Percentiles rank a stretch among this genome's conserved stretches.
These are phyloP conservation scores for Hyposmocoma kahamanoa DNA, from an alignment of 1,140 invertebrate genomes.

Conservation along the genomic window DNA sequence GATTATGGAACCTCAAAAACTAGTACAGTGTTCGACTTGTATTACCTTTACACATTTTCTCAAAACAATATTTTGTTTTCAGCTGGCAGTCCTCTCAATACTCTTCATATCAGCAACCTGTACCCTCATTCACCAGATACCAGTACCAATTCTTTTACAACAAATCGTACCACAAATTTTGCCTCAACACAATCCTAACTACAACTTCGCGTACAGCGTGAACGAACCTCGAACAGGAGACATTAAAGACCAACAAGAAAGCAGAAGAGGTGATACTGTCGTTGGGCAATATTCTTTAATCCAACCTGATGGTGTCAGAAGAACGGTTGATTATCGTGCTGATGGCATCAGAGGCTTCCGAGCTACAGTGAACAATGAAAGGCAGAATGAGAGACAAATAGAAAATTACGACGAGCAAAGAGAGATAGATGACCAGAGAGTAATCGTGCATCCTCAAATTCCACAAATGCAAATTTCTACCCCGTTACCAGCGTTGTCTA, in stretches of 20 bases:
- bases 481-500: not conserved
- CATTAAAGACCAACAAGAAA: constrained; percentile 67
- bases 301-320: constrained; percentile 78
- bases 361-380: constrained; percentile 50
- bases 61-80: constrained; percentile 12
- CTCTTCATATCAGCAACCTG: constrained; percentile 41
- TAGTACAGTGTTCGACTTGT: too few species aligned
- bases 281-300: constrained; percentile 77
- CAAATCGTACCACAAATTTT: not conserved
- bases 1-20: too few species aligned
- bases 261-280: constrained; percentile 75
- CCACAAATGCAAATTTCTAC: not conserved
- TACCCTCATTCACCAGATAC: constrained; percentile 42
- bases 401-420: not conserved
- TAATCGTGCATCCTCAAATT: not conserved
- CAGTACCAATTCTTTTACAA: constrained; percentile 21
- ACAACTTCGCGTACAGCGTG: constrained; percentile 79
- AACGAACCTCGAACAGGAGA: constrained; percentile 75
- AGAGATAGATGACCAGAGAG: too few species aligned
- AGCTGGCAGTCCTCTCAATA: constrained; percentile 41
- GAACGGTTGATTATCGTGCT: constrained; percentile 78
- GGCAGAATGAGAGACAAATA: not conserved
- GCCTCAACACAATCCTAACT: constrained; percentile 38
- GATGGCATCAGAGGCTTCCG: constrained; percentile 51
- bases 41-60: constrained; percentile 1